These are phyloP conservation scores for Prunella strophiata DNA, from an alignment of 2,797 vertebrate genomes.

Conservation along the genomic window DNA sequence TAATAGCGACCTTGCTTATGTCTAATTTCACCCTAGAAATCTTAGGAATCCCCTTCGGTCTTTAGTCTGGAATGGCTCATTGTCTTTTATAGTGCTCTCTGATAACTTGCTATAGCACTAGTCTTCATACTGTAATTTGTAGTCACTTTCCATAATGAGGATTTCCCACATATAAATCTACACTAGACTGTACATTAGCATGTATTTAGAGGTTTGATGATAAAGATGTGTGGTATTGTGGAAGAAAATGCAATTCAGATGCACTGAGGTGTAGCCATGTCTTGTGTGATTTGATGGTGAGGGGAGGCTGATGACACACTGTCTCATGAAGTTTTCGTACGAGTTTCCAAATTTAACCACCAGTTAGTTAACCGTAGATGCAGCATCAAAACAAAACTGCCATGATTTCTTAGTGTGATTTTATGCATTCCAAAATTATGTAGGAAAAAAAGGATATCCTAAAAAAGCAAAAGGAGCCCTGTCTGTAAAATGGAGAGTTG, in stretches of 20 bases:
- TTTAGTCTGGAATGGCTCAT: background rate
- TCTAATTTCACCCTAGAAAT: background rate
- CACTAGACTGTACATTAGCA: background rate
- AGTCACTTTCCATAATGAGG: background rate
- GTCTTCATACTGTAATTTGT: background rate
- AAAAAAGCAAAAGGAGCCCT: background rate
- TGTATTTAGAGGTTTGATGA: background rate
- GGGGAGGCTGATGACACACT: constrained; percentile 16
- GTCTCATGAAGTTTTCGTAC: constrained; percentile 3
- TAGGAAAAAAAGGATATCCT: background rate
- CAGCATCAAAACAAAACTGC: background rate
- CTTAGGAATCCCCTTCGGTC: accelerated
- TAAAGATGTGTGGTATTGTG: background rate
- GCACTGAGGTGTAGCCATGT: constrained; percentile 38
- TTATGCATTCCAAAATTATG: background rate
- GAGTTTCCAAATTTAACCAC: background rate
- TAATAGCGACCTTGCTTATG: accelerated
- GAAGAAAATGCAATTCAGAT: background rate
- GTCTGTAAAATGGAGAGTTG: background rate
- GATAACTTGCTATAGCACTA: constrained; percentile 5
- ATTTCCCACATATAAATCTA: background rate
- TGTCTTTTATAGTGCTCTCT: constrained; percentile 29
- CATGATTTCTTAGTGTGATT: background rate
- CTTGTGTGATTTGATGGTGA: constrained; percentile 36
- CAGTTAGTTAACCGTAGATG: background rate